Evolutionary conservation across 2,797 vertebrate species (phyloP).

Genomic region (Benthosema pterotum): DNA sequence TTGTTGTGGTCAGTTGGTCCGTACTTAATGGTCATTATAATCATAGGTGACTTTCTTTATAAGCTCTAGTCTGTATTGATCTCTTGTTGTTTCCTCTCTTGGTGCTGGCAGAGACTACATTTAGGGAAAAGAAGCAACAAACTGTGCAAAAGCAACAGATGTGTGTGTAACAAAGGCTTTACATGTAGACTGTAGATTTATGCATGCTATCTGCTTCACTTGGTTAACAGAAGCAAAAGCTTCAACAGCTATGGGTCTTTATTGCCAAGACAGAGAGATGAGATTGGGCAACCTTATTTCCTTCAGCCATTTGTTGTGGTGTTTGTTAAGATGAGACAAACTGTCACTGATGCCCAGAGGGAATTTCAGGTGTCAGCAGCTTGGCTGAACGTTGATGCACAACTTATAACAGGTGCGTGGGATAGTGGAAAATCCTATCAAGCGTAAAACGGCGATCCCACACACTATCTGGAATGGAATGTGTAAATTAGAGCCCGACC

Average conservation of each 20-base stretch:
- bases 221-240: background rate
- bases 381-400: too few relatives aligned
- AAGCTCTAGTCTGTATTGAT: too few relatives aligned
- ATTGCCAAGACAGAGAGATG: constrained; percentile 3
- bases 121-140: background rate
- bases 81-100: background rate
- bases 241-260: background rate
- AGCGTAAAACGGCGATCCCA: too few relatives aligned
- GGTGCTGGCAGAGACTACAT: background rate
- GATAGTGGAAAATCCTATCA: too few relatives aligned
- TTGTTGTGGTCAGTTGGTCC: too few relatives aligned
- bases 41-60: too few relatives aligned
- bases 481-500: too few relatives aligned
- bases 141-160: background rate
- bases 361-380: too few relatives aligned
- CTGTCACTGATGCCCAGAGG: too few relatives aligned
- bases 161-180: background rate
- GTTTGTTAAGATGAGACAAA: background rate
- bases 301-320: background rate
- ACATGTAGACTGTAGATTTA: background rate
- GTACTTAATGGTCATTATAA: too few relatives aligned
- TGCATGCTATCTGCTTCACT: background rate
- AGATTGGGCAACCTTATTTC: constrained; percentile 4
- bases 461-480: too few relatives aligned
- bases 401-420: too few relatives aligned